Evolutionary conservation across 2,888 invertebrate species (phyloP).

Genomic region (Drosophila flavopinicola): DNA sequence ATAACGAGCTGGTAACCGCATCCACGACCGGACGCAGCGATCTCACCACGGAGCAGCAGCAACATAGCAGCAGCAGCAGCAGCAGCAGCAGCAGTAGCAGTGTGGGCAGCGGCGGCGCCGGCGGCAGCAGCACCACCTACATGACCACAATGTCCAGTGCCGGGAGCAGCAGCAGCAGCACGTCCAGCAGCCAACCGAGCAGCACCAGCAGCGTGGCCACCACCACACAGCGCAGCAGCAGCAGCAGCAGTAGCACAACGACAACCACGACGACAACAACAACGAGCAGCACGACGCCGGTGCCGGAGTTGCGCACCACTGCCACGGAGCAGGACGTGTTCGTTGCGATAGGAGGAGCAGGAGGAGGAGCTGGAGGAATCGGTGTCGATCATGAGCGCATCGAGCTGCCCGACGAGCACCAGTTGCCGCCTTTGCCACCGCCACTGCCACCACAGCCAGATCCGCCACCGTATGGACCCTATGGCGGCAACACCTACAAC

Average conservation of each 20-base stretch:
- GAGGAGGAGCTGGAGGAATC: conserved; percentile 31
- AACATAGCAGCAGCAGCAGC: conserved; percentile 81
- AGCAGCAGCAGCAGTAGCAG: conserved; percentile 51
- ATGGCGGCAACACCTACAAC: conserved; percentile 76
- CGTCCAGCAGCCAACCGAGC: conserved; percentile 46
- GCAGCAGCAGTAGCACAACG: conserved; percentile 60
- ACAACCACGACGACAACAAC: conserved; percentile 76
- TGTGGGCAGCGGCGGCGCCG: conserved; percentile 48
- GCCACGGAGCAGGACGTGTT: conserved; percentile 81
- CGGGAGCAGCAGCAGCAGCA: conserved; percentile 50
- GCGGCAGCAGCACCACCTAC: conserved; percentile 70
- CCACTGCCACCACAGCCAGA: conserved; percentile 81
- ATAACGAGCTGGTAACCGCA: conserved; percentile 73
- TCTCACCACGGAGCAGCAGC: conserved; percentile 85
- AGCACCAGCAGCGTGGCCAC: conserved; percentile 50
- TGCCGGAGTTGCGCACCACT: conserved; percentile 80
- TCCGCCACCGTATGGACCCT: conserved; percentile 68
- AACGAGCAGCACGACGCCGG: conserved; percentile 70
- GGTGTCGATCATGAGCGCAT: conserved; percentile 75
- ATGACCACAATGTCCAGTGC: conserved; percentile 66
- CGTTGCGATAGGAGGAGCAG: conserved; percentile 48
- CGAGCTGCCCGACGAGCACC: conserved; percentile 74
- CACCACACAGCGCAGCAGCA: conserved; percentile 61
- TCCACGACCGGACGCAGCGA: conserved; percentile 77
- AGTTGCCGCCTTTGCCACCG: conserved; percentile 68